Evolutionary conservation across 2,888 invertebrate species (phyloP).

Genomic region (Dusona sp.): DNA sequence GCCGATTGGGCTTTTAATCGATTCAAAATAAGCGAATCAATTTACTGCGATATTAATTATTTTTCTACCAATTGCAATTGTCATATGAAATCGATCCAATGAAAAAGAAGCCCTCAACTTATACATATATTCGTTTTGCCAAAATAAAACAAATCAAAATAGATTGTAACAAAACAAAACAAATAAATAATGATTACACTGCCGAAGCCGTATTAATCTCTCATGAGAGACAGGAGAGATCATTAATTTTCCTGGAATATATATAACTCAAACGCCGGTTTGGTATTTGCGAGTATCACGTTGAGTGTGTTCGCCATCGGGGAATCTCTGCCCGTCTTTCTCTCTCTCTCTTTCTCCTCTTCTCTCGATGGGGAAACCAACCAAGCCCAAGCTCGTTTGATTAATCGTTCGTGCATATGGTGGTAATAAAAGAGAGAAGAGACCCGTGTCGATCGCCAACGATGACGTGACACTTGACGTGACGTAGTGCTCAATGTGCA

Average conservation of each 20-base stretch:
- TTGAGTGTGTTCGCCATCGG: constrained; percentile 43
- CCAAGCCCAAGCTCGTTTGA: constrained; percentile 47
- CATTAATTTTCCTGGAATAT: constrained; percentile 62
- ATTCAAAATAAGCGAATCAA: neutral
- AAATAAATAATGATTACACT: constrained; percentile 41
- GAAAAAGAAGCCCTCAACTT: neutral
- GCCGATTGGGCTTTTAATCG: neutral
- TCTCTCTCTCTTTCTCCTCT: constrained; percentile 17
- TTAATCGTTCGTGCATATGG: constrained; percentile 55
- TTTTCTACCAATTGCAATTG: neutral
- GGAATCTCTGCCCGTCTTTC: constrained; percentile 23
- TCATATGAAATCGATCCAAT: neutral
- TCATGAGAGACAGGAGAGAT: constrained; percentile 40
- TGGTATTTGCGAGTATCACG: constrained; percentile 61
- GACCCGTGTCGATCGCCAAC: constrained; percentile 58
- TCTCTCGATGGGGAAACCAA: constrained; percentile 16
- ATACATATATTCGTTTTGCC: neutral
- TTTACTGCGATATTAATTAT: neutral
- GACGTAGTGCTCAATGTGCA: constrained; percentile 53
- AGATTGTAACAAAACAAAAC: neutral
- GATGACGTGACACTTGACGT: constrained; percentile 67
- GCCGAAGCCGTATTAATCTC: constrained; percentile 25
- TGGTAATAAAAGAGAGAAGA: constrained; percentile 26
- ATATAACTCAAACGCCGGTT: constrained; percentile 61
- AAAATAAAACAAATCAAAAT: constrained; percentile 1